Percentiles rank a stretch among this genome's conserved stretches.
Conservation (phyloP, 2,113 vertebrate genomes). For the Tricholaema leucomelas region DNA sequence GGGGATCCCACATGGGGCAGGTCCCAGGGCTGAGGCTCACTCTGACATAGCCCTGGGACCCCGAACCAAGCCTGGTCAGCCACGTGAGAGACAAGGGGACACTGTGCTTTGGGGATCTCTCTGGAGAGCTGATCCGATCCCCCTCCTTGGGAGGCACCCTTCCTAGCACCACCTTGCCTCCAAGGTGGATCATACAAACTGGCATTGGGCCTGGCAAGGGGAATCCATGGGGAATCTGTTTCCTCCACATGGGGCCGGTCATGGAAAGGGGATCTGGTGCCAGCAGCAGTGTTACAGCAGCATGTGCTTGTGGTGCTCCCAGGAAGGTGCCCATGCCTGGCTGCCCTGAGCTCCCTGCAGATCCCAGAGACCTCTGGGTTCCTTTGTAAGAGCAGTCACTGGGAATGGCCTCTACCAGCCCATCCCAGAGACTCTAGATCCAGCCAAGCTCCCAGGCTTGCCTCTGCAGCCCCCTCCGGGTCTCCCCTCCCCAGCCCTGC, state of each 20-base stretch:
- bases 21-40: neutral
- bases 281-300: rapidly evolving
- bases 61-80: rapidly evolving
- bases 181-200: rapidly evolving
- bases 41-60: rapidly evolving
- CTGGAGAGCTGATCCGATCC: rapidly evolving
- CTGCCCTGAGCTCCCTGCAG: neutral
- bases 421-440: neutral
- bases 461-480: neutral
- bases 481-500: neutral
- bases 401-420: neutral
- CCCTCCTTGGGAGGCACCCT: neutral
- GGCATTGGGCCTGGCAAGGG: rapidly evolving
- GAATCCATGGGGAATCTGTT: neutral
- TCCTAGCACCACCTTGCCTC: neutral
- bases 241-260: rapidly evolving
- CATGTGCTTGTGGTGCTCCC: rapidly evolving
- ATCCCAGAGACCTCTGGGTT: neutral
- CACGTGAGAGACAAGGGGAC: rapidly evolving
- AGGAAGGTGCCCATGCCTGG: neutral
- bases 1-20: neutral
- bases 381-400: neutral
- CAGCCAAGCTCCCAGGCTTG: neutral
- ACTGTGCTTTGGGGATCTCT: neutral
- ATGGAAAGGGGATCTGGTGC: rapidly evolving